Percentiles rank a stretch among this genome's conserved stretches.
phyloP scores from a whole-genome alignment of 2,797 vertebrate genomes.

The Ceyx erithaca region DNA sequence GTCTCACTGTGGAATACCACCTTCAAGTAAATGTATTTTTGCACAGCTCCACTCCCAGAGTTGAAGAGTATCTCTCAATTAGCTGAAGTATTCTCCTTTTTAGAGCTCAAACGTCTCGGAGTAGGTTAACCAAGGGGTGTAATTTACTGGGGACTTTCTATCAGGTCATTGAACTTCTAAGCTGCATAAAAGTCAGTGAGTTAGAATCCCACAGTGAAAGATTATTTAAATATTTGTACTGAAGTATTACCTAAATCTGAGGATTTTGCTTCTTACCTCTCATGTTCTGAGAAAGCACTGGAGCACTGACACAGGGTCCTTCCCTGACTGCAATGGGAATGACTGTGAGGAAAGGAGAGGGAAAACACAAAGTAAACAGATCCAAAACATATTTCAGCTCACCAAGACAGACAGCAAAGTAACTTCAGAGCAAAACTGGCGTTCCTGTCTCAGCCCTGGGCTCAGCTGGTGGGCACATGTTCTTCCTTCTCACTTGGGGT shows the following conservation, averaged over 20 bases:
- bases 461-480: neutral
- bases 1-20: neutral
- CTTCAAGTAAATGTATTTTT: neutral
- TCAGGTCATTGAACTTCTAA: neutral
- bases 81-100: neutral
- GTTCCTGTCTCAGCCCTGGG: neutral
- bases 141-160: neutral
- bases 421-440: neutral
- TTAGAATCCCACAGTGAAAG: neutral
- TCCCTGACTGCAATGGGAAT: neutral
- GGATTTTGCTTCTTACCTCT: neutral
- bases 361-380: neutral
- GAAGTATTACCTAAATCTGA: neutral
- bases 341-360: rapidly evolving
- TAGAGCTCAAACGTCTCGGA: neutral
- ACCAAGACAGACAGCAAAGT: neutral
- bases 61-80: neutral
- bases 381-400: neutral
- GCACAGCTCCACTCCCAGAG: neutral
- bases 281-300: neutral
- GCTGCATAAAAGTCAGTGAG: neutral
- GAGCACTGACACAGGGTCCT: rapidly evolving
- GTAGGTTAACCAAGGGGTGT: neutral
- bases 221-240: neutral
- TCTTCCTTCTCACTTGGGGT: neutral